These are phyloP conservation scores for Tortrix viridana DNA, from an alignment of 2,888 invertebrate species.

Conservation along the genomic window DNA sequence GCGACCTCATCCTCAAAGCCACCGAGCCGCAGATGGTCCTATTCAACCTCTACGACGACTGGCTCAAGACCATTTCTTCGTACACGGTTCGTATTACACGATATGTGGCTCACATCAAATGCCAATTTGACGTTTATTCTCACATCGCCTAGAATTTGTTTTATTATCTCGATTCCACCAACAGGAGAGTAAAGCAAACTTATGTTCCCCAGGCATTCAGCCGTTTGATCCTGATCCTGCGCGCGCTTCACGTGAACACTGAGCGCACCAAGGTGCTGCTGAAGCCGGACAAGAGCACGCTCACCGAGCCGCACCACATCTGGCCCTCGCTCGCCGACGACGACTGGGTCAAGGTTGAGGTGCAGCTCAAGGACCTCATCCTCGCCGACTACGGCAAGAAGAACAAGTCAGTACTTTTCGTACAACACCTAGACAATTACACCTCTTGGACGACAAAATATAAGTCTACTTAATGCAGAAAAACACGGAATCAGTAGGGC, in stretches of 20 bases:
- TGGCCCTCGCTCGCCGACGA: slow-evolving; percentile 99
- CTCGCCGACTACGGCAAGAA: slow-evolving; percentile 99
- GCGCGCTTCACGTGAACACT: slow-evolving; percentile 99
- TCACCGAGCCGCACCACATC: slow-evolving; percentile 99
- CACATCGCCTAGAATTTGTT: too few species aligned
- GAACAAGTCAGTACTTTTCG: slow-evolving; percentile 89
- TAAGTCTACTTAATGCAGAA: too few species aligned
- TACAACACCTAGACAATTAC: too few species aligned
- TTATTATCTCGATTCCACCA: too few species aligned
- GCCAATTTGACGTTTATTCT: too few species aligned
- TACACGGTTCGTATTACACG: slow-evolving; percentile 89
- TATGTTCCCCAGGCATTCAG: slow-evolving; percentile 91
- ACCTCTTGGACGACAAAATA: too few species aligned
- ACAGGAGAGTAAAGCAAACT: neutral
- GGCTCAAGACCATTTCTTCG: slow-evolving; percentile 99
- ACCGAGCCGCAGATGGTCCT: slow-evolving; percentile 99
- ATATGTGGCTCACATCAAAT: too few species aligned
- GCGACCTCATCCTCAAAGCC: slow-evolving; percentile 98
- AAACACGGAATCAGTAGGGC: too few species aligned
- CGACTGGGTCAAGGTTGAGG: slow-evolving; percentile 99
- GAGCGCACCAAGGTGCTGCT: slow-evolving; percentile 99
- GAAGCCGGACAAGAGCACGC: slow-evolving; percentile 99
- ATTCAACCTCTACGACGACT: slow-evolving; percentile 99
- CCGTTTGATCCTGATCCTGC: slow-evolving; percentile 96
- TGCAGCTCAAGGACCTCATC: slow-evolving; percentile 98